These are phyloP conservation scores for Loripinus fragilis DNA, from an alignment of 2,888 invertebrate species.

Conservation along the genomic window DNA sequence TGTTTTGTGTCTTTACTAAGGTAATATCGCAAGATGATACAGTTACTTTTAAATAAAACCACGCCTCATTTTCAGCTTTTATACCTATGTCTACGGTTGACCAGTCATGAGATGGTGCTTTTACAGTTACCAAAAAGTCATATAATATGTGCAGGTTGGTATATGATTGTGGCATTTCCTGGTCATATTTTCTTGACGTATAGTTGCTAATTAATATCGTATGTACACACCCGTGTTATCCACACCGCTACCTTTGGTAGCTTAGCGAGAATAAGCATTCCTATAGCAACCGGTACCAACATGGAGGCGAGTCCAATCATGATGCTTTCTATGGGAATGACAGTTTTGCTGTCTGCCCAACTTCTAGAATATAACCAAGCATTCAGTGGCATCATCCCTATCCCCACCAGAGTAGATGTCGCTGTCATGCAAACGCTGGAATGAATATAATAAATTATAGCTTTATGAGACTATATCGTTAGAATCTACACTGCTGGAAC, in stretches of 20 bases:
- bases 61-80: too few relatives aligned
- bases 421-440: slow-evolving; percentile 38
- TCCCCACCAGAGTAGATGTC: slow-evolving; percentile 25
- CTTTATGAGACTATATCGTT: too few relatives aligned
- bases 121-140: too few relatives aligned
- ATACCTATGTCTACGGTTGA: too few relatives aligned
- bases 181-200: too few relatives aligned
- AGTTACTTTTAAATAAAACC: too few relatives aligned
- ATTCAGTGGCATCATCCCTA: slow-evolving; percentile 45
- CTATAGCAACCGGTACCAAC: slow-evolving; percentile 36
- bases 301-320: slow-evolving; percentile 23
- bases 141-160: too few relatives aligned
- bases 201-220: background rate
- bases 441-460: background rate
- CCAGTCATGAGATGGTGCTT: too few relatives aligned
- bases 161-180: too few relatives aligned
- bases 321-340: slow-evolving; percentile 30
- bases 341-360: slow-evolving; percentile 22
- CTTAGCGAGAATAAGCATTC: slow-evolving; percentile 31
- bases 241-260: slow-evolving; percentile 18
- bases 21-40: too few relatives aligned
- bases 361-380: slow-evolving; percentile 29
- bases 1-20: too few relatives aligned
- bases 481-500: too few relatives aligned
- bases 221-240: slow-evolving; percentile 28